Base-by-base conservation (phyloP, 2,888 invertebrate species). In the Hemistola chrysoprasaria region DNA sequence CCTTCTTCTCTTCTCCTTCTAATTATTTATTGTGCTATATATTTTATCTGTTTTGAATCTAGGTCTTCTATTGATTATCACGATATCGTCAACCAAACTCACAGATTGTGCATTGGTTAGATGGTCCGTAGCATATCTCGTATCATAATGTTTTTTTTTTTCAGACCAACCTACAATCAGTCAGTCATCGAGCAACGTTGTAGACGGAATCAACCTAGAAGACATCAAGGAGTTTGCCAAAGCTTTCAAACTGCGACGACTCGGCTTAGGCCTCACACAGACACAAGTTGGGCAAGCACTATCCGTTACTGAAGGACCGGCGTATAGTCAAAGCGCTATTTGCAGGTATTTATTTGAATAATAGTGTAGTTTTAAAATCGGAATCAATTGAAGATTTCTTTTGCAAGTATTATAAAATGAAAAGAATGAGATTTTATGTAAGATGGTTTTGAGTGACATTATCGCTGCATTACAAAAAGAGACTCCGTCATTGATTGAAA, bases 181-280 rank as follows among this genome's bases (percentile, higher is more conserved):
- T 86, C 97, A 97, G 84, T 95, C 96, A 33, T 97, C 95, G 56
- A 95, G 95, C 73, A 97, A 97, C 80, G 95, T 98, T 39, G 97
- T 98, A 22, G 98, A 98, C 75, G 98, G 98, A 34, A 97, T 98
- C 69, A 97, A 98, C 87, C 90, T 98, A 73, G 98, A 98, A 79
- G 98, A 98, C 87, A 98, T 98, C 77, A 97, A 98, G 90, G 98
- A 98, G 88, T 98, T 98, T 85, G 98, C 98, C 55, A 98, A 98
- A 90, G 97, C 96, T 51, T 98, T 98, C 86, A 98, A 98, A 80
- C 91, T 98, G 40, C 92, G 98, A 34, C 93, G 98, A 62, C 90
- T 98, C 50, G 97, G 98, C 6, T 87, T 98, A 56, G 98, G 98
- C 38, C 91, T 98, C 47, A 98, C 98, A 25, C 98, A 98, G 83